Percentiles rank a stretch among this genome's conserved stretches.
These are phyloP conservation scores for Nibea albiflora DNA, from an alignment of 2,113 vertebrate genomes.

Conservation along the genomic window DNA sequence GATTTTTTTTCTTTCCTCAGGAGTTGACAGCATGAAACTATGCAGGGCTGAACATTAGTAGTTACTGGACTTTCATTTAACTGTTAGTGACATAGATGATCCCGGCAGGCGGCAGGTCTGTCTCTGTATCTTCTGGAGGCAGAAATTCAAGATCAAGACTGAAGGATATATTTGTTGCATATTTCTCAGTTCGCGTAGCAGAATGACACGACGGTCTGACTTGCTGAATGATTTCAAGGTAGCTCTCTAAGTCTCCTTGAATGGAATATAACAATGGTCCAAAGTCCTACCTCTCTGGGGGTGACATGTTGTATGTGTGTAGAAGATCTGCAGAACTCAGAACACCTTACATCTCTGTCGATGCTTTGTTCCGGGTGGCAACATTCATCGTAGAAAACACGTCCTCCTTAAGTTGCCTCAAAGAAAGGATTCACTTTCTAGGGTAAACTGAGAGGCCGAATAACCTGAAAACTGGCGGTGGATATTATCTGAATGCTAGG, in stretches of 20 bases:
- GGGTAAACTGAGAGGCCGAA: not conserved
- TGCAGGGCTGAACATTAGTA: not conserved
- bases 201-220: not conserved
- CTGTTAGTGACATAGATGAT: not conserved
- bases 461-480: not conserved
- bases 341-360: not conserved
- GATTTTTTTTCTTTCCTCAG: constrained; percentile 10
- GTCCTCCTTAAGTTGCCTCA: not conserved
- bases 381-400: not conserved
- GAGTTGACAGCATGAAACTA: constrained; percentile 14
- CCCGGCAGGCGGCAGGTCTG: not conserved
- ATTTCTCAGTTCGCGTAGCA: not conserved
- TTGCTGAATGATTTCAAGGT: not conserved
- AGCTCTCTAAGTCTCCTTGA: not conserved
- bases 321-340: not conserved
- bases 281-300: not conserved
- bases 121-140: not conserved
- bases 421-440: not conserved
- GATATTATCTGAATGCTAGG: not conserved
- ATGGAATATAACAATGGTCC: not conserved
- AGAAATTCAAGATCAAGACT: not conserved
- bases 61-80: constrained; percentile 9
- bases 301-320: not conserved
- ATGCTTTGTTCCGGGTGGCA: not conserved
- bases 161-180: not conserved